Conservation (phyloP, 64 coral and sea anemone genomes). For the Stylophora pistillata region DNA sequence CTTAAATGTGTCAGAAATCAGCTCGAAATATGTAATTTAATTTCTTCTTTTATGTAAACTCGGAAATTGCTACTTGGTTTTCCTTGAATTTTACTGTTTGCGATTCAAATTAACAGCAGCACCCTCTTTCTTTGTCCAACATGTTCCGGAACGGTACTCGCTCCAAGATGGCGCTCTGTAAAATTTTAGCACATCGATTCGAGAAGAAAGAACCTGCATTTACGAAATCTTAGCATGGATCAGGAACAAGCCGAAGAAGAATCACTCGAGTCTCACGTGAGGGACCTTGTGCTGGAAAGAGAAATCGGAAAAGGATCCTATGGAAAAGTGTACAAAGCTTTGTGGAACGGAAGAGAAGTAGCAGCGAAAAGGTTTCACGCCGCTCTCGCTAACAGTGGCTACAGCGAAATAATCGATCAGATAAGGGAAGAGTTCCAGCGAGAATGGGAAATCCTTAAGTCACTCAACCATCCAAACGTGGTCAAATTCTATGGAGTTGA, state of each 20-base stretch:
- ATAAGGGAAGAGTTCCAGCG: constrained; percentile 62
- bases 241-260: background rate
- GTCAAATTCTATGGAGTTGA: constrained; percentile 74
- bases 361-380: constrained; percentile 77
- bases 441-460: constrained; percentile 67
- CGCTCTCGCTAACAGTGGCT: constrained; percentile 52
- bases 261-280: constrained; percentile 16
- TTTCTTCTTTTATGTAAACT: no score
- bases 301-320: constrained; percentile 83
- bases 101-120: no score
- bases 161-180: no score
- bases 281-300: background rate
- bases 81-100: no score
- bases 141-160: background rate
- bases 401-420: constrained; percentile 46
- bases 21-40: no score
- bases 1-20: no score
- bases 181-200: no score
- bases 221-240: background rate
- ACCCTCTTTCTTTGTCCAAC: background rate
- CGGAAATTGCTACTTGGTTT: no score
- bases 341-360: constrained; percentile 61
- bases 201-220: background rate
- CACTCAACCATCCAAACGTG: constrained; percentile 74
- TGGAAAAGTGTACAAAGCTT: constrained; percentile 75